phyloP scores from a whole-genome alignment of 1,140 invertebrate species.

The Solenopsis fugax region DNA sequence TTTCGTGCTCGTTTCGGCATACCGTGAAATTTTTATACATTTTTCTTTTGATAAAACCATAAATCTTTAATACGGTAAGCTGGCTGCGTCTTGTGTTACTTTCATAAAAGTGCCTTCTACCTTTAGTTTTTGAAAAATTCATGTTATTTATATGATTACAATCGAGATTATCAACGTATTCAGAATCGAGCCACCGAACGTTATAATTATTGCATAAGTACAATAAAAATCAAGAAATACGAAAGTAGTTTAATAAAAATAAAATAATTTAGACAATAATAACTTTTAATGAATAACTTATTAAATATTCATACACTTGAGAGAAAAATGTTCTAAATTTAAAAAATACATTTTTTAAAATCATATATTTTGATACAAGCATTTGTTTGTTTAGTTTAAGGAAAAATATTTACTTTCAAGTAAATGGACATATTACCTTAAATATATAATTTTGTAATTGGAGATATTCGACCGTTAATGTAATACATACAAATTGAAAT shows the following conservation, averaged over 20 bases:
- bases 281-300: not conserved
- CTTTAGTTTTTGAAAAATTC: not conserved
- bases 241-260: not conserved
- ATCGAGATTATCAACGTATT: not conserved
- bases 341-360: too few species aligned
- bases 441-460: too few species aligned
- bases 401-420: too few species aligned
- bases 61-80: constrained; percentile 6
- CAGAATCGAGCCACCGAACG: not conserved
- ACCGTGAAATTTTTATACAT: not conserved
- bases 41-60: constrained; percentile 8
- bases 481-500: too few species aligned
- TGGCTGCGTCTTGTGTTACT: not conserved
- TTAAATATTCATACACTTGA: too few species aligned
- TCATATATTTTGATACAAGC: too few species aligned
- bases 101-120: not conserved
- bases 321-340: too few species aligned
- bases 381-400: too few species aligned
- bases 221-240: not conserved
- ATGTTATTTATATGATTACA: not conserved
- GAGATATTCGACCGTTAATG: too few species aligned
- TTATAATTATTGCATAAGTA: not conserved
- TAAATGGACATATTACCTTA: too few species aligned
- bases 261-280: not conserved
- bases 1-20: not conserved